Percentiles rank a stretch among this genome's conserved stretches.
Conservation (phyloP, 2,113 vertebrate species). For the Pimephales promelas region DNA sequence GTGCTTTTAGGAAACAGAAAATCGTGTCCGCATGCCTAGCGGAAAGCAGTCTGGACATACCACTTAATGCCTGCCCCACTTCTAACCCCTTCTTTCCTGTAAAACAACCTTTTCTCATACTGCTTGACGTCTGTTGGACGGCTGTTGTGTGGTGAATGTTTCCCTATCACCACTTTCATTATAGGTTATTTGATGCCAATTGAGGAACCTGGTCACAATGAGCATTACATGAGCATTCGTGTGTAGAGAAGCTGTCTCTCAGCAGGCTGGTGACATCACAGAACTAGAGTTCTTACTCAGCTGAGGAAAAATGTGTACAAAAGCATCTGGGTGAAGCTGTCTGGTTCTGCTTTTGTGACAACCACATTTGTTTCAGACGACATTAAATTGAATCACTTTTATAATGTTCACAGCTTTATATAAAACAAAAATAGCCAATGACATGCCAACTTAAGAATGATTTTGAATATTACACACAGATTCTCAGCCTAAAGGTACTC, state of each 20-base stretch:
- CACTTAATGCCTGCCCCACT: constrained; percentile 47
- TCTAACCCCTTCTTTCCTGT: constrained; percentile 59
- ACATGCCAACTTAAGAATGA: background rate
- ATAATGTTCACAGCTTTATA: too few species aligned
- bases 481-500: background rate
- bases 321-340: background rate
- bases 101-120: constrained; percentile 47
- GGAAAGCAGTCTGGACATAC: constrained; percentile 43
- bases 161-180: background rate
- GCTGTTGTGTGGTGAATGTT: background rate
- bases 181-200: background rate
- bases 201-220: background rate
- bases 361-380: background rate
- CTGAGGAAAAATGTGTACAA: background rate
- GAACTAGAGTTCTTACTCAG: background rate
- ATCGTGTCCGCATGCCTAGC: constrained; percentile 18
- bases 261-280: background rate
- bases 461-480: background rate
- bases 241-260: background rate
- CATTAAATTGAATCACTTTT: background rate
- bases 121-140: constrained; percentile 53
- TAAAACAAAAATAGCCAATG: background rate
- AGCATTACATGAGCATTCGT: too few species aligned
- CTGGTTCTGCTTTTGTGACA: constrained; percentile 27
- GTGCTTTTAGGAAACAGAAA: constrained; percentile 53